These are phyloP conservation scores for Solenodon paradoxus DNA, from an alignment of 2,113 vertebrate genomes.

Conservation along the genomic window DNA sequence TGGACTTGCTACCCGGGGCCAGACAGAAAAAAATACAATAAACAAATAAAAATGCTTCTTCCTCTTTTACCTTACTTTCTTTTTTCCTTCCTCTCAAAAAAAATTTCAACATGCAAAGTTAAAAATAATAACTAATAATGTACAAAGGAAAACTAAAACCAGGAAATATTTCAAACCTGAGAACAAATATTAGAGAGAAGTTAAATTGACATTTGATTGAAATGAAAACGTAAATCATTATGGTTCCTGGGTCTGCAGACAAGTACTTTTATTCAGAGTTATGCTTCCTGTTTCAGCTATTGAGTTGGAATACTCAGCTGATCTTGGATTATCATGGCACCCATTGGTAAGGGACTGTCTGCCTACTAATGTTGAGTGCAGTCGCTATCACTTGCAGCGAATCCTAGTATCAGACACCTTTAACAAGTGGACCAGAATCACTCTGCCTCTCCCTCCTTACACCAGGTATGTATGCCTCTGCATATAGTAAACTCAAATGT, in stretches of 20 bases:
- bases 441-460: constrained; percentile 92
- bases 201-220: neutral
- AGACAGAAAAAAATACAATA: too few relatives aligned
- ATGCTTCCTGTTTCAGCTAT: constrained; percentile 86
- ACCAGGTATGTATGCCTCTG: constrained; percentile 86
- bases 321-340: constrained; percentile 94
- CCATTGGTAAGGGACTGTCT: constrained; percentile 93
- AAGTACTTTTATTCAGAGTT: neutral
- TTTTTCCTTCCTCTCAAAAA: too few relatives aligned
- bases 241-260: neutral
- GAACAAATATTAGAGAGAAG: neutral
- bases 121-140: neutral
- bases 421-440: constrained; percentile 97
- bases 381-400: constrained; percentile 92
- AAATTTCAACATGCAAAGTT: neutral
- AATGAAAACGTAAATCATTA: neutral
- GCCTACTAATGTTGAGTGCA: constrained; percentile 94
- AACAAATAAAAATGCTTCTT: too few relatives aligned
- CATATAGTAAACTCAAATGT: neutral
- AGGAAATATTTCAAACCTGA: neutral
- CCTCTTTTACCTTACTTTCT: too few relatives aligned
- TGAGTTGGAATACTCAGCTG: constrained; percentile 95
- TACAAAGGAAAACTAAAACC: neutral
- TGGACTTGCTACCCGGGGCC: too few relatives aligned
- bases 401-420: constrained; percentile 95